Percentiles rank a stretch among this genome's conserved stretches.
phyloP scores from a whole-genome alignment of 1,140 invertebrate genomes.

The Ylistrum balloti region DNA sequence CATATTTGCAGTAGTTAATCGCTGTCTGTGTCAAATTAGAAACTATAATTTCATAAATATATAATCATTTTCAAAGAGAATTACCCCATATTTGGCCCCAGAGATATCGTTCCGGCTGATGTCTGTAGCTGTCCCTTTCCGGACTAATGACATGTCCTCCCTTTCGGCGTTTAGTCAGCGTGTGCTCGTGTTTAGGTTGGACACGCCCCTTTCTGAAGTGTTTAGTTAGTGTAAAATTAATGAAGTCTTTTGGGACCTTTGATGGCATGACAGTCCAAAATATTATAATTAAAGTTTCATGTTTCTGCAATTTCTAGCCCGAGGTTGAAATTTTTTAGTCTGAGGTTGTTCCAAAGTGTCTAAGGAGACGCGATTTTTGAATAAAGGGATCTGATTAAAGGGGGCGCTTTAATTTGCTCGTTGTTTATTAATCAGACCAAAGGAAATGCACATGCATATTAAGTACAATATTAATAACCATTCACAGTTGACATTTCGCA shows the following conservation, averaged over 20 bases:
- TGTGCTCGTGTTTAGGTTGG: constrained; percentile 18
- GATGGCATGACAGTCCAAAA: constrained; percentile 16
- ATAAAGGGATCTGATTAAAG: too few species aligned
- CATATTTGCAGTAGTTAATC: too few species aligned
- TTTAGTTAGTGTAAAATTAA: constrained; percentile 36
- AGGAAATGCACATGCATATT: neutral
- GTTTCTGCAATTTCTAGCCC: neutral
- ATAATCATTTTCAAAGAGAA: neutral
- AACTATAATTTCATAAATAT: neutral
- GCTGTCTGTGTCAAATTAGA: too few species aligned
- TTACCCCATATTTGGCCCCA: neutral
- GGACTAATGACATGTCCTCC: constrained; percentile 31
- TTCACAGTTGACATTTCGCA: neutral
- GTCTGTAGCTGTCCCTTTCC: constrained; percentile 24
- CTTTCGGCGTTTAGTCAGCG: constrained; percentile 31
- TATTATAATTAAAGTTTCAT: constrained; percentile 36
- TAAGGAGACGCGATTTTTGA: neutral
- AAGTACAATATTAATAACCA: constrained; percentile 17
- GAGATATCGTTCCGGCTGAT: neutral
- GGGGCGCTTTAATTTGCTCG: neutral
- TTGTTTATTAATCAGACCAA: neutral
- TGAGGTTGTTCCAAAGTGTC: neutral
- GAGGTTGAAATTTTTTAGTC: neutral
- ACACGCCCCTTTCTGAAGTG: constrained; percentile 34
- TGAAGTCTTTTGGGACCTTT: constrained; percentile 33